Percentiles rank a stretch among this genome's conserved stretches.
phyloP scores from a whole-genome alignment of 2,797 vertebrate genomes.

The Tinamus major region DNA sequence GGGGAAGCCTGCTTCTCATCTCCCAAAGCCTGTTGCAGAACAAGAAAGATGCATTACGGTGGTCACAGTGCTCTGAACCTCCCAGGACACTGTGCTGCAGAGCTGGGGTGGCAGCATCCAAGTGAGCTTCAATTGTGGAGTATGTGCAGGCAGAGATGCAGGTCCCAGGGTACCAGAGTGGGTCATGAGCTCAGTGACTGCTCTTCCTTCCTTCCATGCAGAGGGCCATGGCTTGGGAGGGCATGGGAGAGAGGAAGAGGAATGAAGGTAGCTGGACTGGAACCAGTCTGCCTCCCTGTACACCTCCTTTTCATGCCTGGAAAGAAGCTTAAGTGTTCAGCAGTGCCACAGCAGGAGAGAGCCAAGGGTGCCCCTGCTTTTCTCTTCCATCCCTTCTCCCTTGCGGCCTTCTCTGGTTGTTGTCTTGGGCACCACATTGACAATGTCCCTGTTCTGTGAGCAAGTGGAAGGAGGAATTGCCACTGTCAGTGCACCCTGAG shows the following conservation, averaged over 20 bases:
- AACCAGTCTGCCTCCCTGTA: neutral
- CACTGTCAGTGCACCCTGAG: neutral
- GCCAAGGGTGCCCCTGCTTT: neutral
- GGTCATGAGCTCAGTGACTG: neutral
- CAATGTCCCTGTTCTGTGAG: neutral
- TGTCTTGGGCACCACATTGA: neutral
- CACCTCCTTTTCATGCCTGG: neutral
- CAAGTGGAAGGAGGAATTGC: neutral
- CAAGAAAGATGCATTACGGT: neutral
- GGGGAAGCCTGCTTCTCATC: neutral
- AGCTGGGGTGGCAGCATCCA: neutral
- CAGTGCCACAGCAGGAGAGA: neutral
- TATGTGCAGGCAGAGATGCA: neutral
- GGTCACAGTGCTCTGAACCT: neutral
- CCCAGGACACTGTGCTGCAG: rapidly evolving
- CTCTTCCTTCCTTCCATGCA: neutral
- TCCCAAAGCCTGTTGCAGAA: neutral
- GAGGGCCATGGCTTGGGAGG: neutral
- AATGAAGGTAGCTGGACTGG: neutral
- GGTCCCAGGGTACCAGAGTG: neutral
- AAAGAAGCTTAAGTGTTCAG: neutral
- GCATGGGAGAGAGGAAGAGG: neutral
- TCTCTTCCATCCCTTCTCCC: neutral
- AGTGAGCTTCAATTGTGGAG: neutral
- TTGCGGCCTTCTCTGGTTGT: neutral